A percentile compares a stretch with the other conserved stretches of the same genome.
Conservation (phyloP, 92 coral and sea anemone species). For the Porites divaricata region DNA sequence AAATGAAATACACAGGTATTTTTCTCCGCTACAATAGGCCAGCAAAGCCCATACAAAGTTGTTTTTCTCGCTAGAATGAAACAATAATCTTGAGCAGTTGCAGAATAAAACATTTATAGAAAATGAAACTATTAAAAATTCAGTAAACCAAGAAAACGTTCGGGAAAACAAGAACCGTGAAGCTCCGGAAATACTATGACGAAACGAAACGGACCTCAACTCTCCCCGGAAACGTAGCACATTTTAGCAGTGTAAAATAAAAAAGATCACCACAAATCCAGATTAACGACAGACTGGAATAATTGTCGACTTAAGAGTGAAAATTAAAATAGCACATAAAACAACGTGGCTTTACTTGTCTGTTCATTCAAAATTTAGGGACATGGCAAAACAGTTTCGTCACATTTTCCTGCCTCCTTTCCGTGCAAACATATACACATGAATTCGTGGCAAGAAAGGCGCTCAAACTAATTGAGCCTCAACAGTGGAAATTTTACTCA, state of each 20-base stretch:
- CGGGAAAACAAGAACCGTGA: slow-evolving; percentile 2
- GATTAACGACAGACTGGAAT: background rate
- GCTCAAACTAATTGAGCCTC: background rate
- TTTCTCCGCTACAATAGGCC: slow-evolving; percentile 21
- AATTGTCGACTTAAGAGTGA: background rate
- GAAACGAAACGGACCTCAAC: background rate
- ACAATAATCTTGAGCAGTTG: slow-evolving; percentile 3
- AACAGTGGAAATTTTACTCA: slow-evolving; percentile 55
- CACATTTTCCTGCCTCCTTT: slow-evolving; percentile 49
- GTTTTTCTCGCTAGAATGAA: background rate
- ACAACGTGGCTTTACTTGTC: slow-evolving; percentile 49
- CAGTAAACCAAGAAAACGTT: slow-evolving; percentile 46
- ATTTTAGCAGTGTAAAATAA: background rate
- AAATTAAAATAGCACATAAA: slow-evolving; percentile 36
- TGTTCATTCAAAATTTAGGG: slow-evolving; percentile 56
- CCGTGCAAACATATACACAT: slow-evolving; percentile 7
- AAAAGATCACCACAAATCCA: background rate
- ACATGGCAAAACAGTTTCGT: slow-evolving; percentile 66
- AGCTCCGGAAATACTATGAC: slow-evolving; percentile 8
- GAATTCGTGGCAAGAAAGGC: slow-evolving; percentile 52
- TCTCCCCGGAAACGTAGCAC: slow-evolving; percentile 33
- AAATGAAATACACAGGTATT: slow-evolving; percentile 17
- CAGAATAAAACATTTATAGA: slow-evolving; percentile 66
- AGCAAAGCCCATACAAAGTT: slow-evolving; percentile 9
- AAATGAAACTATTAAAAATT: slow-evolving; percentile 75